Evolutionary conservation across 2,888 invertebrate species (phyloP).

Genomic region (Acleris sparsana): DNA sequence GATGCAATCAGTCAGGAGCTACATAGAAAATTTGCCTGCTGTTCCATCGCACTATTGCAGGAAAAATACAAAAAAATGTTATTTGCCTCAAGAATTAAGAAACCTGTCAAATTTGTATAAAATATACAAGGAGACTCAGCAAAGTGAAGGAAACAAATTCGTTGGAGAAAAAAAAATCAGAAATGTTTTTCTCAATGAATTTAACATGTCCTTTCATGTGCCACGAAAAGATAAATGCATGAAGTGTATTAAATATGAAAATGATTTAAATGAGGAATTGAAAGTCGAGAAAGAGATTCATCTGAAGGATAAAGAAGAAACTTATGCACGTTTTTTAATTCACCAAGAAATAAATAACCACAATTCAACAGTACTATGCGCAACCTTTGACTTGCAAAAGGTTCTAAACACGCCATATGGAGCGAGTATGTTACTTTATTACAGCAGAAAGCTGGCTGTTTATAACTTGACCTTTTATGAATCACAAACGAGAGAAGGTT

Average conservation of each 20-base stretch:
- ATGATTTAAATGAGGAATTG: not conserved
- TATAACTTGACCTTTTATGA: not conserved
- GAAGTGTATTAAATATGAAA: not conserved
- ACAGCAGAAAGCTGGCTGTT: not conserved
- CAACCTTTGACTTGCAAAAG: constrained; percentile 6
- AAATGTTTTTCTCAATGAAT: not conserved
- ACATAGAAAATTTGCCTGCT: constrained; percentile 3
- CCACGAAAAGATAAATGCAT: constrained; percentile 11
- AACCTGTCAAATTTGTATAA: constrained; percentile 6
- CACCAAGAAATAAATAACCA: not conserved
- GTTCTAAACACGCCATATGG: constrained; percentile 1
- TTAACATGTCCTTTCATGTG: constrained; percentile 11
- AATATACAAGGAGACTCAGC: not conserved
- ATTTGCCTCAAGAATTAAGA: constrained; percentile 5
- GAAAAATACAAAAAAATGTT: not conserved
- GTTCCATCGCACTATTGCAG: constrained; percentile 15
- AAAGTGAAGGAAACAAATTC: not conserved
- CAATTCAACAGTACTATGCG: not conserved
- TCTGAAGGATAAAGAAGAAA: not conserved
- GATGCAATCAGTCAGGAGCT: not conserved
- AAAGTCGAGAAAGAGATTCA: constrained; percentile 1
- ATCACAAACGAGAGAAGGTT: not conserved
- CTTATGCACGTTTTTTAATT: not conserved
- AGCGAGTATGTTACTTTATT: not conserved
- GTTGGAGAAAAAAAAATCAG: constrained; percentile 3